These are phyloP conservation scores for Sinocyclocheilus maitianheensis DNA, from an alignment of 2,113 vertebrate genomes.

Conservation along the genomic window DNA sequence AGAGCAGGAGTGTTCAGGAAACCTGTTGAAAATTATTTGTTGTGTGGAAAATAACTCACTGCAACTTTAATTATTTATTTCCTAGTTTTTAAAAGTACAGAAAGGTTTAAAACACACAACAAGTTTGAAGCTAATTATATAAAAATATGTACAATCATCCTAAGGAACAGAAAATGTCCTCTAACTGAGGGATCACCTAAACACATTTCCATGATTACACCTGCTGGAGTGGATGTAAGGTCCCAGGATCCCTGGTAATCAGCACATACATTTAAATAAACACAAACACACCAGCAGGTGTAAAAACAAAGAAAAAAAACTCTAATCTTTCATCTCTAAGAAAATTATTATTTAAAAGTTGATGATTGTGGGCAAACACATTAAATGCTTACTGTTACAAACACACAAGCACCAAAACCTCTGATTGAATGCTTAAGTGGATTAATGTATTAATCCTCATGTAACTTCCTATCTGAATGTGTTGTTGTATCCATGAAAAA, in stretches of 20 bases:
- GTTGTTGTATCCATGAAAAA: background rate
- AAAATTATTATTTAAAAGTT: background rate
- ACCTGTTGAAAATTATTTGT: background rate
- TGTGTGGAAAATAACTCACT: background rate
- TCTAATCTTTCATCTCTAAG: background rate
- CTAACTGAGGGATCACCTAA: background rate
- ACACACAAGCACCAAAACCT: background rate
- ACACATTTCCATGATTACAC: conserved; percentile 39
- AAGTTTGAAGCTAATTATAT: too few species aligned
- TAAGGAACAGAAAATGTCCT: background rate
- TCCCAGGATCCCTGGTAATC: background rate
- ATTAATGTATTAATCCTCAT: conserved; percentile 7
- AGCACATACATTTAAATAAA: background rate
- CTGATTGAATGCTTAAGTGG: conserved; percentile 22
- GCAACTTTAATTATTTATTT: background rate
- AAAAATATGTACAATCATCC: background rate
- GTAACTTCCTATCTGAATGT: background rate
- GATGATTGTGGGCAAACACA: background rate
- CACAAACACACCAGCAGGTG: background rate
- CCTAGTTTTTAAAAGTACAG: background rate
- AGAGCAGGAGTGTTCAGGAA: background rate
- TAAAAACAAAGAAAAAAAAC: background rate
- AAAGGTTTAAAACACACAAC: background rate
- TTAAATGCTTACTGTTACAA: conserved; percentile 4
- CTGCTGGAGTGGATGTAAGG: background rate